phyloP scores from a whole-genome alignment of 2,113 vertebrate genomes.

The Campylorhamphus procurvoides region DNA sequence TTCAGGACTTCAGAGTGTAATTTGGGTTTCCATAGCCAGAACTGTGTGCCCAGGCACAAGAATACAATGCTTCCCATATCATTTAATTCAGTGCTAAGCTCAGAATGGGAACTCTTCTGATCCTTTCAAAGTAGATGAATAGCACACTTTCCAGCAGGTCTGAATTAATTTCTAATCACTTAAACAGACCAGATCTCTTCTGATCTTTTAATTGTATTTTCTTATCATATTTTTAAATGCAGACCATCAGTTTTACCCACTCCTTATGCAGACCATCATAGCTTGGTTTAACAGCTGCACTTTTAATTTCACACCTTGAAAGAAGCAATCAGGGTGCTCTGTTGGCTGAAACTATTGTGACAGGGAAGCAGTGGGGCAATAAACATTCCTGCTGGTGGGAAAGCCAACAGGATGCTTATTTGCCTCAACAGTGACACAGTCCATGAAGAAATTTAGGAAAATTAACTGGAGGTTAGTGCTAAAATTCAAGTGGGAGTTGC shows the following conservation, averaged over 20 bases:
- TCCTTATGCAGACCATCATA: neutral
- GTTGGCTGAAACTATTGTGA: neutral
- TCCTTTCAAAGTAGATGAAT: neutral
- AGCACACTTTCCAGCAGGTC: neutral
- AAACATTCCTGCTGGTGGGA: neutral
- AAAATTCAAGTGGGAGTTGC: neutral
- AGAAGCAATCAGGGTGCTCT: neutral
- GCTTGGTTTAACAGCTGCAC: neutral
- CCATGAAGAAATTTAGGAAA: neutral
- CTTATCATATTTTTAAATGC: neutral
- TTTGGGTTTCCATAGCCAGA: neutral
- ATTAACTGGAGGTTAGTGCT: neutral
- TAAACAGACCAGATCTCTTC: neutral
- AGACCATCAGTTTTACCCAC: neutral
- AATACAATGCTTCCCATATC: accelerated
- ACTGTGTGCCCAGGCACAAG: neutral
- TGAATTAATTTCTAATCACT: neutral
- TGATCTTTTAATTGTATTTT: neutral
- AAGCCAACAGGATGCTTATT: neutral
- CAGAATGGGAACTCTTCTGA: neutral
- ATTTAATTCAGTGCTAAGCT: neutral
- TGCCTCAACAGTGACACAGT: accelerated
- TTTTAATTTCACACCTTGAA: neutral
- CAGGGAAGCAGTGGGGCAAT: neutral
- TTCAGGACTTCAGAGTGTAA: neutral